Evolutionary conservation across 2,113 vertebrate species (phyloP).

Genomic region (Danionella cerebrum): DNA sequence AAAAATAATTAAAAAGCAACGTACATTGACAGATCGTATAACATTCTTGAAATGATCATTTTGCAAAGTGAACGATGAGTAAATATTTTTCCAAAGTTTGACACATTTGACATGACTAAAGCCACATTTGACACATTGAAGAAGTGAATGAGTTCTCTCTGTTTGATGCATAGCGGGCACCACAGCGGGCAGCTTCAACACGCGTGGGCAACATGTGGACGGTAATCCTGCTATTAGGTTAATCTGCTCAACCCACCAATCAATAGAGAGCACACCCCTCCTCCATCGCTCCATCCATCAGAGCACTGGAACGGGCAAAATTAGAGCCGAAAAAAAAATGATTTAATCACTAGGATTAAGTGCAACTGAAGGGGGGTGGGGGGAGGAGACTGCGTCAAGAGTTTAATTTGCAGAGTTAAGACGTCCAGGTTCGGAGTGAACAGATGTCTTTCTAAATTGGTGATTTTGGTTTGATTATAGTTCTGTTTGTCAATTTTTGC

Average conservation of each 20-base stretch:
- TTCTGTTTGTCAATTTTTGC: neutral
- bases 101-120: neutral
- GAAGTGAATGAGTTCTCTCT: neutral
- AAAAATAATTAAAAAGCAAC: too few species aligned
- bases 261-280: conserved; percentile 60
- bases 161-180: conserved; percentile 22
- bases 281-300: conserved; percentile 50
- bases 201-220: conserved; percentile 65
- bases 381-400: conserved; percentile 36
- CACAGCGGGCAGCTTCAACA: conserved; percentile 33
- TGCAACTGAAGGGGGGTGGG: conserved; percentile 55
- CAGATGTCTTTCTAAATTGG: conserved; percentile 27
- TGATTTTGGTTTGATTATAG: conserved; percentile 14
- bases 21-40: too few species aligned
- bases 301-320: conserved; percentile 51
- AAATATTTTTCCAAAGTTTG: too few species aligned
- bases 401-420: conserved; percentile 60
- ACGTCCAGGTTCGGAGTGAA: conserved; percentile 25
- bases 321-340: conserved; percentile 61
- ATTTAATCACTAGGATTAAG: conserved; percentile 73
- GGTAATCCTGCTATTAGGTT: conserved; percentile 73
- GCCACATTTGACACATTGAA: too few species aligned
- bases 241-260: conserved; percentile 71
- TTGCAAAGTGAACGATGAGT: too few species aligned
- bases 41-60: too few species aligned